Conservation (phyloP, 1,140 invertebrate genomes). For the Calephelis virginiensis region DNA sequence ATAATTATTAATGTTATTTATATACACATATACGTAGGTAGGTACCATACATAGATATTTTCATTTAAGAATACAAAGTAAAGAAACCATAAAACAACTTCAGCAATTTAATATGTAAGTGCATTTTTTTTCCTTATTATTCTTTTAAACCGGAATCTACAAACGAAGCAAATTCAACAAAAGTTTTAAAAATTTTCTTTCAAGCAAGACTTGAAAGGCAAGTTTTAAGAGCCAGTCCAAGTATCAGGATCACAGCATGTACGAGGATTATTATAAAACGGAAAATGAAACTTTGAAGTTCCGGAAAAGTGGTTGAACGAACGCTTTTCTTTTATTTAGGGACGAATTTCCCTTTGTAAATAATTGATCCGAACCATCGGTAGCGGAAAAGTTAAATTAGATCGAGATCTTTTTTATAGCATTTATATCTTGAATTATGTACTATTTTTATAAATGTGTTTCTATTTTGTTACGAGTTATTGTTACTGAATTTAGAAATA, state of each 20-base stretch:
- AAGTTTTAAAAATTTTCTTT: conserved; percentile 13
- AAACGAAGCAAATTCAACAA: conserved; percentile 18
- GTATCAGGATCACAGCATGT: conserved; percentile 25
- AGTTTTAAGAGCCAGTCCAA: conserved; percentile 32
- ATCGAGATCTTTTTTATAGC: conserved; percentile 44
- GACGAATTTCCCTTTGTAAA: conserved; percentile 59
- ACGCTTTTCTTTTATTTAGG: conserved; percentile 56
- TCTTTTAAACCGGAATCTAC: not conserved
- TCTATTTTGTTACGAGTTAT: not conserved
- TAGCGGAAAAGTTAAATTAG: conserved; percentile 67
- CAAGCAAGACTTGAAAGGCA: conserved; percentile 29
- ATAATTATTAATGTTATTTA: no score
- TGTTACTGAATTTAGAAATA: no score
- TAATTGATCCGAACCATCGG: conserved; percentile 52
- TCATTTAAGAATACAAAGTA: no score
- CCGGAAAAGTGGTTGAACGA: conserved; percentile 48
- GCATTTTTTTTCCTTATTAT: no score
- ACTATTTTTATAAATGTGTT: conserved; percentile 22
- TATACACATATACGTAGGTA: no score
- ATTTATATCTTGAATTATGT: conserved; percentile 53
- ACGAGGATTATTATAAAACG: conserved; percentile 51
- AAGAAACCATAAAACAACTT: no score
- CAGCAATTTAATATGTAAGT: no score
- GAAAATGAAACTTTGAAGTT: conserved; percentile 41
- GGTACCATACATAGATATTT: no score